These are phyloP conservation scores for Eulemur rubriventer DNA, from an alignment of 2,797 vertebrate species.

Conservation along the genomic window DNA sequence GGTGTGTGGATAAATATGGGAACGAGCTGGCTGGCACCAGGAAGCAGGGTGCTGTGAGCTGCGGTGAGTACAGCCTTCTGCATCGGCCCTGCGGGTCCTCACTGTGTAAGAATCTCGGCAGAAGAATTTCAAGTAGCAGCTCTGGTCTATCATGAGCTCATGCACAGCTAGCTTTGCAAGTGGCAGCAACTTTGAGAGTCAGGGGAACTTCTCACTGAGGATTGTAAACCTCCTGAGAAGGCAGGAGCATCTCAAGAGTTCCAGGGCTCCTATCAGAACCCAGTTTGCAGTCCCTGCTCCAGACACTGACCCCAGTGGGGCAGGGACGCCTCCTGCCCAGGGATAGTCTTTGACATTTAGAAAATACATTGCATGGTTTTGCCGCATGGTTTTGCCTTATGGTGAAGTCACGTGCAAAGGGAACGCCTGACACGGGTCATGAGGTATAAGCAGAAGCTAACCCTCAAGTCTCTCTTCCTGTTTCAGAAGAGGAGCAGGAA, in stretches of 20 bases:
- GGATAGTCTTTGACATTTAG: background rate
- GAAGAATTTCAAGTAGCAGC: background rate
- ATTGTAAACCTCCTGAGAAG: background rate
- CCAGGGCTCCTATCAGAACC: background rate
- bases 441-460: slow-evolving; percentile 45
- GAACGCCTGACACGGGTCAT: accelerated
- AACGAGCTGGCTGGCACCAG: slow-evolving; percentile 96
- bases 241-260: background rate
- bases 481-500: slow-evolving; percentile 95
- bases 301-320: background rate
- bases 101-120: background rate
- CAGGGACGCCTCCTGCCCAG: too few relatives aligned
- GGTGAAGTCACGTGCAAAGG: background rate
- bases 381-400: background rate
- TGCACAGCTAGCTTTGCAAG: background rate
- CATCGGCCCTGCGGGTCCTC: accelerated
- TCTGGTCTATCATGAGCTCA: background rate
- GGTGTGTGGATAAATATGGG: slow-evolving; percentile 98
- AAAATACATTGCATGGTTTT: background rate
- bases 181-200: background rate
- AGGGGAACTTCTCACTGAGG: background rate
- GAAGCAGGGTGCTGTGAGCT: slow-evolving; percentile 94
- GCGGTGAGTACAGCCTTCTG: slow-evolving; percentile 88
- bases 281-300: background rate
- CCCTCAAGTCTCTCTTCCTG: slow-evolving; percentile 25